Conservation (phyloP, 2,888 invertebrate genomes). For the Drosophila lacicola region DNA sequence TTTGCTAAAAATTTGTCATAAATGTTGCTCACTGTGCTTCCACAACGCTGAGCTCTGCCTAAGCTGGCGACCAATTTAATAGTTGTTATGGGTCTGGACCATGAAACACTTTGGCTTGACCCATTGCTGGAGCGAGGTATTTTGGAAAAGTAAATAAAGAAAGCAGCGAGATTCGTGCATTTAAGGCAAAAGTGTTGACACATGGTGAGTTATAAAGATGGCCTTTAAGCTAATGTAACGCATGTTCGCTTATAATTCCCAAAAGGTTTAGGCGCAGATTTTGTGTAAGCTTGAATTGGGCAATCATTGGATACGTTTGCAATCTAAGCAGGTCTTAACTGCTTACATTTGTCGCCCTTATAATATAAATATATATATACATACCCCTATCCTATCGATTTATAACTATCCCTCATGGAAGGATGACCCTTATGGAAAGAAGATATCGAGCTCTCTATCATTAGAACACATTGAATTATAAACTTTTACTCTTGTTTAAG, state of each 20-base stretch:
- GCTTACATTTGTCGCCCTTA: too few relatives aligned
- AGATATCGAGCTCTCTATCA: too few relatives aligned
- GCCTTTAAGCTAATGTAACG: neutral
- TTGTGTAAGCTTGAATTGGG: neutral
- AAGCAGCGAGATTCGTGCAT: neutral
- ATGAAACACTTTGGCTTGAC: neutral
- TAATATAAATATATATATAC: too few relatives aligned
- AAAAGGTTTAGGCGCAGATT: neutral
- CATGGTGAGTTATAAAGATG: neutral
- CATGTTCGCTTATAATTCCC: neutral
- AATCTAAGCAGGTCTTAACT: too few relatives aligned
- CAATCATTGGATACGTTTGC: neutral
- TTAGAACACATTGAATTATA: too few relatives aligned
- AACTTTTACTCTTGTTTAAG: too few relatives aligned
- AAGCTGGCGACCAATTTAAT: slow-evolving; percentile 14
- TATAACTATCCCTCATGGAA: too few relatives aligned
- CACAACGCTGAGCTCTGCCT: slow-evolving; percentile 18
- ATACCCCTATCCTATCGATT: too few relatives aligned
- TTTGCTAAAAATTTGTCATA: slow-evolving; percentile 78
- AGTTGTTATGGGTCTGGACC: slow-evolving; percentile 4
- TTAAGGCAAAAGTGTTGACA: neutral
- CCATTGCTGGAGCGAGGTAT: neutral
- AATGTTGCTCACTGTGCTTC: slow-evolving; percentile 46
- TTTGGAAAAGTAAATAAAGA: neutral
- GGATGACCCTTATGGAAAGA: too few relatives aligned